These are phyloP conservation scores for Diarsia mendica DNA, from an alignment of 2,888 invertebrate species.

Conservation along the genomic window DNA sequence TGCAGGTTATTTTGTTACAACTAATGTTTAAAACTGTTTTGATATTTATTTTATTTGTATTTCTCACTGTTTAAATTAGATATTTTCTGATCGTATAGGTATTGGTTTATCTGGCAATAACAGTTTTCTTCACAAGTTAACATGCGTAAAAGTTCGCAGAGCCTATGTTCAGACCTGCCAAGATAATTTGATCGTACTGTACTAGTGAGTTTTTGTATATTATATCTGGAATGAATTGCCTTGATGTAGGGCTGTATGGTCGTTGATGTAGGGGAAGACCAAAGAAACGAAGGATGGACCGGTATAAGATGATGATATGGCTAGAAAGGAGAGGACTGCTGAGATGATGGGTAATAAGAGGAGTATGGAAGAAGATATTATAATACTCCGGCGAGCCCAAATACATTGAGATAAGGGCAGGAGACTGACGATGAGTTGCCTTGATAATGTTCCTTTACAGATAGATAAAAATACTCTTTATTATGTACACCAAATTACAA, in stretches of 20 bases:
- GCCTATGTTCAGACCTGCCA: no score
- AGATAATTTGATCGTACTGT: no score
- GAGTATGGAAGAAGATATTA: neutral
- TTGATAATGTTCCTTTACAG: neutral
- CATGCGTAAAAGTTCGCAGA: no score
- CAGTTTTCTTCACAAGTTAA: no score
- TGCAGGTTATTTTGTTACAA: no score
- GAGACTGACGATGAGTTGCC: neutral
- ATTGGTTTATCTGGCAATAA: no score
- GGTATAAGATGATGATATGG: neutral
- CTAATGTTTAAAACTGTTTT: no score
- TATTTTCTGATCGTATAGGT: no score
- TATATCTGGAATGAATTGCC: neutral
- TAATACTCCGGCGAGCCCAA: neutral
- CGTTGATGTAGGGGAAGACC: neutral
- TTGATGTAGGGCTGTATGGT: neutral
- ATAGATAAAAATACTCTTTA: no score
- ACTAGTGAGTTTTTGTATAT: slow-evolving; percentile 2
- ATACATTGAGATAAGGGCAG: neutral
- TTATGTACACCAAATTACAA: no score
- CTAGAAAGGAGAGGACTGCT: neutral
- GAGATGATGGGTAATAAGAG: neutral
- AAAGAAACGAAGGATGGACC: neutral
- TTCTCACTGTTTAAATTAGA: no score
- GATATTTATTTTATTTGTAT: no score